These are phyloP conservation scores for Bradypodion pumilum DNA, from an alignment of 2,797 vertebrate genomes.

Conservation along the genomic window DNA sequence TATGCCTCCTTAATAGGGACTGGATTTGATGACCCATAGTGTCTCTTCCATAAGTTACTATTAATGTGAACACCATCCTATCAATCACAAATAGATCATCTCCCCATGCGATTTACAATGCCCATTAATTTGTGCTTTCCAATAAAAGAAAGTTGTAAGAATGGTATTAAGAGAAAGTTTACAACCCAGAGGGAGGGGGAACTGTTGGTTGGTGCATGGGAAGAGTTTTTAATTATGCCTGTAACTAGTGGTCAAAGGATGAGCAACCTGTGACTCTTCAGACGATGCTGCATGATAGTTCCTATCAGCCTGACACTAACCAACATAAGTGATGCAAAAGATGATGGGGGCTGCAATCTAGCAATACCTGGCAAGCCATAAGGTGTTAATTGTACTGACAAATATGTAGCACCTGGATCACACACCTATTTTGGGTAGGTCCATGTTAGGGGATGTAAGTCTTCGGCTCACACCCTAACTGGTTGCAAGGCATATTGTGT, in stretches of 20 bases:
- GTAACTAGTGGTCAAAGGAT: neutral
- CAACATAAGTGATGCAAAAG: neutral
- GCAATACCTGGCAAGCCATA: no score
- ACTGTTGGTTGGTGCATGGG: constrained; percentile 1
- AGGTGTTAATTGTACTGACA: no score
- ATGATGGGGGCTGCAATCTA: neutral
- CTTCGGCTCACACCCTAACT: no score
- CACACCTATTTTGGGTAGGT: neutral
- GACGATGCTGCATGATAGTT: neutral
- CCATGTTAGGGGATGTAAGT: no score
- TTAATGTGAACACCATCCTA: neutral
- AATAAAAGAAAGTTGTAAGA: neutral
- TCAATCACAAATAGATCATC: neutral
- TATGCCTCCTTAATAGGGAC: no score
- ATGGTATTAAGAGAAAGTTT: rapidly evolving
- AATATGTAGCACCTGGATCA: neutral
- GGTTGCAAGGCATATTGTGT: no score
- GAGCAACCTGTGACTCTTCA: neutral
- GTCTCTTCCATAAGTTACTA: no score
- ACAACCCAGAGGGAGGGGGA: neutral
- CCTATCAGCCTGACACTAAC: neutral
- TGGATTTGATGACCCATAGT: no score
- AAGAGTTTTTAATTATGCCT: neutral
- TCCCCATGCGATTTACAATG: constrained; percentile 6
- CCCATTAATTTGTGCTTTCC: neutral